Percentiles rank a stretch among this genome's conserved stretches.
phyloP scores from a whole-genome alignment of 2,888 invertebrate genomes.

The Latheticus oryzae region DNA sequence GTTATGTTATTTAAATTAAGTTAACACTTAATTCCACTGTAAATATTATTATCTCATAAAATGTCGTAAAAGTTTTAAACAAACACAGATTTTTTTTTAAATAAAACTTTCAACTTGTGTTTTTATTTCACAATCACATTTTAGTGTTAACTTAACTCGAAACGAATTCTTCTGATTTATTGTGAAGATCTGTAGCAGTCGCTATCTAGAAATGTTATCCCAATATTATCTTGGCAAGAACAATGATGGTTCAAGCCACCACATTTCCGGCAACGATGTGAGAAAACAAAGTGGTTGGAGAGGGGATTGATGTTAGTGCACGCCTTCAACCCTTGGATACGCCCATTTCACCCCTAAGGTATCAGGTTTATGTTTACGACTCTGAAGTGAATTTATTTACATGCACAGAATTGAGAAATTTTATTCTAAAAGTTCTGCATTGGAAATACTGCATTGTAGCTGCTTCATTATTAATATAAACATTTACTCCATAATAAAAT shows the following conservation, averaged over 20 bases:
- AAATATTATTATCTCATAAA: slow-evolving; percentile 35
- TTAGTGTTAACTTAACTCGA: slow-evolving; percentile 22
- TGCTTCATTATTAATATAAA: no score
- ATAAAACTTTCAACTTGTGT: slow-evolving; percentile 9
- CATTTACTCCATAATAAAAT: no score
- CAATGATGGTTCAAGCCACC: slow-evolving; percentile 67
- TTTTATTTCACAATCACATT: slow-evolving; percentile 39
- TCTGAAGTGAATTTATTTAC: slow-evolving; percentile 57
- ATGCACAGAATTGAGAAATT: neutral
- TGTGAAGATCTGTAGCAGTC: slow-evolving; percentile 52
- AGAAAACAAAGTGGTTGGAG: slow-evolving; percentile 65
- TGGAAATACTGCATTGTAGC: no score
- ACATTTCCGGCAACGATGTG: slow-evolving; percentile 66
- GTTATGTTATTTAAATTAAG: slow-evolving; percentile 23
- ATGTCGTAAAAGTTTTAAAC: slow-evolving; percentile 21
- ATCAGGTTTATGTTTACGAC: slow-evolving; percentile 61
- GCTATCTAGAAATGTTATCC: slow-evolving; percentile 65
- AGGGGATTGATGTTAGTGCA: slow-evolving; percentile 56
- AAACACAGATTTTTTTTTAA: no score
- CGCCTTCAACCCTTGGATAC: slow-evolving; percentile 63
- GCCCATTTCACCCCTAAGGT: slow-evolving; percentile 60
- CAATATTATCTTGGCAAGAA: slow-evolving; percentile 67
- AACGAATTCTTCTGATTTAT: slow-evolving; percentile 46
- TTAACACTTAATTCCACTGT: slow-evolving; percentile 30
- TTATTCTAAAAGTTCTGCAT: neutral